Evolutionary conservation across 2,888 invertebrate genomes (phyloP).

Genomic region (Conops quadrifasciatus): DNA sequence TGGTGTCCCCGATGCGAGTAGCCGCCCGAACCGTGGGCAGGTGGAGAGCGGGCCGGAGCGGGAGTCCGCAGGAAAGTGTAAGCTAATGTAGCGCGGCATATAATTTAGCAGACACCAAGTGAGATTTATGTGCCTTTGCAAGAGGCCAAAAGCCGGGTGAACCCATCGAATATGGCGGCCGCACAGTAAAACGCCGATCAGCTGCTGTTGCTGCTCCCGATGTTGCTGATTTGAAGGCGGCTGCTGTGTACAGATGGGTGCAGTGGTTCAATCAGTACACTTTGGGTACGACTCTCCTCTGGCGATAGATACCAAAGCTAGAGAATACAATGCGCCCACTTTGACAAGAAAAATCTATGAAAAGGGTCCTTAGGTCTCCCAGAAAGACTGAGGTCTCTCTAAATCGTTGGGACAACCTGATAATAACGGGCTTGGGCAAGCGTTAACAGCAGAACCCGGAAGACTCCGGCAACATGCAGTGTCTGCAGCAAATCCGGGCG

Average conservation of each 20-base stretch:
- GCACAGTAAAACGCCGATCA: conserved; percentile 35
- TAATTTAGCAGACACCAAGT: conserved; percentile 66
- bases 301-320: not conserved
- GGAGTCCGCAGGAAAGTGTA: conserved; percentile 55
- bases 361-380: not conserved
- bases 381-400: not conserved
- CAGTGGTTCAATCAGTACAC: conserved; percentile 52
- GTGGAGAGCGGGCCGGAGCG: not conserved
- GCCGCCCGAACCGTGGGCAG: conserved; percentile 23
- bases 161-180: not conserved
- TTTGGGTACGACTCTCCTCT: not conserved
- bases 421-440: no score
- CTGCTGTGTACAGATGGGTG: conserved; percentile 45
- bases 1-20: conserved; percentile 27
- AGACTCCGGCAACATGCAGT: no score
- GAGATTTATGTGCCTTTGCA: conserved; percentile 62
- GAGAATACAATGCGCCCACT: not conserved
- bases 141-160: conserved; percentile 27
- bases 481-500: not conserved
- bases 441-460: no score
- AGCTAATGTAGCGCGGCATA: conserved; percentile 64
- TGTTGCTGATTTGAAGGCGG: conserved; percentile 19
- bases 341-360: no score
- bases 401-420: not conserved
- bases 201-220: conserved; percentile 31